Conservation (phyloP, 1,140 invertebrate species). For the Acyrthosiphon pisum region DNA sequence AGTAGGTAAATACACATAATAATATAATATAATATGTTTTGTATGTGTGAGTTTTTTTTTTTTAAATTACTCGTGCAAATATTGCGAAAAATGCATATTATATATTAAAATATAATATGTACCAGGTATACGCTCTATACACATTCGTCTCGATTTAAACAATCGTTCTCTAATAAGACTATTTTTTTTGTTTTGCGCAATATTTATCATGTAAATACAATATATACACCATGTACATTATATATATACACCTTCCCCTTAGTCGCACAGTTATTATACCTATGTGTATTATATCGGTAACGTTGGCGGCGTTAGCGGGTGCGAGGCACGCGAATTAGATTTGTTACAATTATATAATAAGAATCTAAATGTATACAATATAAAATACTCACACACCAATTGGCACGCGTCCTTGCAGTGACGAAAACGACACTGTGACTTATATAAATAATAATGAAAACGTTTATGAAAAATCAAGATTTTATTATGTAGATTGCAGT, state of each 20-base stretch:
- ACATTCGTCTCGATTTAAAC: constrained; percentile 40
- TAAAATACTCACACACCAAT: background rate
- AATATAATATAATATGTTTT: background rate
- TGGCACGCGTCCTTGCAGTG: constrained; percentile 30
- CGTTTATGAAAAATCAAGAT: background rate
- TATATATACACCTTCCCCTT: background rate
- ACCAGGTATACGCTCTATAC: background rate
- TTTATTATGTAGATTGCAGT: background rate
- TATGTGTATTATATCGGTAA: background rate
- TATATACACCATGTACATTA: background rate
- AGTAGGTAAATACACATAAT: background rate
- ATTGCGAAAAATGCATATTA: constrained; percentile 21
- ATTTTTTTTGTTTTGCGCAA: constrained; percentile 27
- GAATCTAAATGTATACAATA: background rate
- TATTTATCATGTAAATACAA: background rate
- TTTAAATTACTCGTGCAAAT: background rate
- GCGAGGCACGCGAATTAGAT: constrained; percentile 27
- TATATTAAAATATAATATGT: background rate
- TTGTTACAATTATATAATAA: constrained; percentile 51
- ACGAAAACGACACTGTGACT: background rate
- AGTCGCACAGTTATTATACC: background rate
- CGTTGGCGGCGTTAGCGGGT: background rate
- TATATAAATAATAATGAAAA: constrained; percentile 2
- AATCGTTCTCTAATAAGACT: constrained; percentile 18
- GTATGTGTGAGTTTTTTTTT: background rate